Percentiles rank a stretch among this genome's conserved stretches.
These are phyloP conservation scores for Argyrosomus japonicus DNA, from an alignment of 2,113 vertebrate genomes.

Conservation along the genomic window DNA sequence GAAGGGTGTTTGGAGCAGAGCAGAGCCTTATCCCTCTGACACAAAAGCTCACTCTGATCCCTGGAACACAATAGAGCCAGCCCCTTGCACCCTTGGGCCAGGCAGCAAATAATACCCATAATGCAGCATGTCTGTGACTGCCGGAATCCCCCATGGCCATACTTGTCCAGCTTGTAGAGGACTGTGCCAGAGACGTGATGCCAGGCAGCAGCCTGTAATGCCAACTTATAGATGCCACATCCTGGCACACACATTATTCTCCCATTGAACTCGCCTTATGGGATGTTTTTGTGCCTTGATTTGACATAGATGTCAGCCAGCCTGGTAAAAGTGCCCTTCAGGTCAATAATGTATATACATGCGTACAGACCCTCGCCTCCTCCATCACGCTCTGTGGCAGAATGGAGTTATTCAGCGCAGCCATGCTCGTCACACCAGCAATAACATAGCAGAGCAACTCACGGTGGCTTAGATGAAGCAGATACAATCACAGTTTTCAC, in stretches of 20 bases:
- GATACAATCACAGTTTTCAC: constrained; percentile 50
- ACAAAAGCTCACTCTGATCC: constrained; percentile 75
- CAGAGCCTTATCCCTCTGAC: constrained; percentile 65
- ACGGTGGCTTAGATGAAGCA: constrained; percentile 48
- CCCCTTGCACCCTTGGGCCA: constrained; percentile 65
- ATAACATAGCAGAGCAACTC: constrained; percentile 10
- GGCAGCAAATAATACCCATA: constrained; percentile 76
- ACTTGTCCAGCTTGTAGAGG: constrained; percentile 65
- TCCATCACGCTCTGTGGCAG: not conserved
- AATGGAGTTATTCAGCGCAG: constrained; percentile 17
- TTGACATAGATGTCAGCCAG: constrained; percentile 3
- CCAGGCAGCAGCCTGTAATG: constrained; percentile 50
- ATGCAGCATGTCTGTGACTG: constrained; percentile 75
- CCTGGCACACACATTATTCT: constrained; percentile 33
- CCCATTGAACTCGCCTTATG: constrained; percentile 2
- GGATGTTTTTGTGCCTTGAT: constrained; percentile 13
- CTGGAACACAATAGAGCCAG: constrained; percentile 67
- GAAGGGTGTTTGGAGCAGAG: constrained; percentile 57
- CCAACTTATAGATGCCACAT: constrained; percentile 56
- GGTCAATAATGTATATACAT: not conserved
- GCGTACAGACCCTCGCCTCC: not conserved
- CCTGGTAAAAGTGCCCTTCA: not conserved
- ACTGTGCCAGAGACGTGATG: constrained; percentile 61
- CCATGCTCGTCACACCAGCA: constrained; percentile 30
- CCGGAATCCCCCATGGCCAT: constrained; percentile 68